These are phyloP conservation scores for Myiotriccus ornatus DNA, from an alignment of 2,797 vertebrate species.

Conservation along the genomic window DNA sequence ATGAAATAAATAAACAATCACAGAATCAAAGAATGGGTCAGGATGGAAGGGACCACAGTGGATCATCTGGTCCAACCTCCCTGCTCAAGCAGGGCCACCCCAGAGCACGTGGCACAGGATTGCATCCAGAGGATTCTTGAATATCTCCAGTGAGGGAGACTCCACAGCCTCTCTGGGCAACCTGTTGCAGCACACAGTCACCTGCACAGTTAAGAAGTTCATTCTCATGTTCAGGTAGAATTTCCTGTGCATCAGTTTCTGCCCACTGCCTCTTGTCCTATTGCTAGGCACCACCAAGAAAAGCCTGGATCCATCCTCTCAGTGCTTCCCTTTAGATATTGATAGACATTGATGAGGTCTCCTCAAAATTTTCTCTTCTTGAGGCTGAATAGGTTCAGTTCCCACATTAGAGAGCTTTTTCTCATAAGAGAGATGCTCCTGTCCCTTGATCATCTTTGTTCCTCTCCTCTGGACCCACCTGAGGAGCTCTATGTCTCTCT, in stretches of 20 bases:
- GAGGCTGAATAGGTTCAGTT: not conserved
- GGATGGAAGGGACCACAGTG: not conserved
- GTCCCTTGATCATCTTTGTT: not conserved
- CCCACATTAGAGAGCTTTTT: not conserved
- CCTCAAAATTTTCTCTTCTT: not conserved
- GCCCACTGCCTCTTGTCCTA: fast-evolving
- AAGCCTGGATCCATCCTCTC: not conserved
- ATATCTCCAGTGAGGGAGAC: not conserved
- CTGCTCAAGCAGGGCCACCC: not conserved
- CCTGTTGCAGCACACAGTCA: not conserved
- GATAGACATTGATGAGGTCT: not conserved
- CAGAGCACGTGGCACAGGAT: fast-evolving
- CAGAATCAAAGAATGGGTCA: not conserved
- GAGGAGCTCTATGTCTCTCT: not conserved
- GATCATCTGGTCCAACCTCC: not conserved
- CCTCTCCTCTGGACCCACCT: not conserved
- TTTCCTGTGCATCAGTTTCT: not conserved
- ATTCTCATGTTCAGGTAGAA: not conserved
- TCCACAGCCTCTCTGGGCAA: not conserved
- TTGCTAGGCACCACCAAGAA: fast-evolving
- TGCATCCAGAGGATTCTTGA: not conserved
- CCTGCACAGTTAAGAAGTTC: not conserved
- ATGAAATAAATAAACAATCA: not conserved
- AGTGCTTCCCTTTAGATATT: not conserved
- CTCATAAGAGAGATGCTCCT: fast-evolving